Percentiles rank a stretch among this genome's conserved stretches.
Conservation (phyloP, 1,140 invertebrate genomes). For the Hylaeus anthracinus region DNA sequence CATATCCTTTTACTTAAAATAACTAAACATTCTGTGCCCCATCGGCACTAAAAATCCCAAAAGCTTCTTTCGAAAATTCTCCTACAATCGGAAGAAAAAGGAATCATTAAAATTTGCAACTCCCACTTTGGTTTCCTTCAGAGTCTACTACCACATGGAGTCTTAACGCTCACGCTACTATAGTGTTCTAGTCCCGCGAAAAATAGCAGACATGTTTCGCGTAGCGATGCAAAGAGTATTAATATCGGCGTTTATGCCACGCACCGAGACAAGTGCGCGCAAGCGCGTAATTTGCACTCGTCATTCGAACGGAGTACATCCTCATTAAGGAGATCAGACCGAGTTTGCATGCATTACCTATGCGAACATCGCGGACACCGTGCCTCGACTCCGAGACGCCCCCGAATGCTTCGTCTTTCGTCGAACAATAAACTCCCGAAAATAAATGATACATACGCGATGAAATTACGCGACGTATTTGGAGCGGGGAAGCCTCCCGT, state of each 20-base stretch:
- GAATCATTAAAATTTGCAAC: too few relatives aligned
- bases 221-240: conserved; percentile 24
- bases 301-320: conserved; percentile 63
- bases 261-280: conserved; percentile 31
- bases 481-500: conserved; percentile 29
- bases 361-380: conserved; percentile 40
- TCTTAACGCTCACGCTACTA: too few relatives aligned
- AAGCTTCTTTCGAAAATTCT: too few relatives aligned
- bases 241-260: conserved; percentile 37
- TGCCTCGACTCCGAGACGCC: conserved; percentile 15
- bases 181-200: neutral
- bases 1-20: too few relatives aligned
- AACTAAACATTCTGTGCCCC: too few relatives aligned
- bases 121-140: too few relatives aligned
- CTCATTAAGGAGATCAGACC: conserved; percentile 63
- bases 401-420: conserved; percentile 43
- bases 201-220: conserved; percentile 19
- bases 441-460: conserved; percentile 37
- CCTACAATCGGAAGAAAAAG: too few relatives aligned
- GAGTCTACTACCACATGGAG: too few relatives aligned
- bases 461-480: conserved; percentile 25
- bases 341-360: conserved; percentile 61
- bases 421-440: conserved; percentile 28
- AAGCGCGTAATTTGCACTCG: conserved; percentile 56
- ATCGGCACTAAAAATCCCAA: too few relatives aligned